Conservation (phyloP, 2,113 vertebrate species). For the Ceratotherium simum region DNA sequence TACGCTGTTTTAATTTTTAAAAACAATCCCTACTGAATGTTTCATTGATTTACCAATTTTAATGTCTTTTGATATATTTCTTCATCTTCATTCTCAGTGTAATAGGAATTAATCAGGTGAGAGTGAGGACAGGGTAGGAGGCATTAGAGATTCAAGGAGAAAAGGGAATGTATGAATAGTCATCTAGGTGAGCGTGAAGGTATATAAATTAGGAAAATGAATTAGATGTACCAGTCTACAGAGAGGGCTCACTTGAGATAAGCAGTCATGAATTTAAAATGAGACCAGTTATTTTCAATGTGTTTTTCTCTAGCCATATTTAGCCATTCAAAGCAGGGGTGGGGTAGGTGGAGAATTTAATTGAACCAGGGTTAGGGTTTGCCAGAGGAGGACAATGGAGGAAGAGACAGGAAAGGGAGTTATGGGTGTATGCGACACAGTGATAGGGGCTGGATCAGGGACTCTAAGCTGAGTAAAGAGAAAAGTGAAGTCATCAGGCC, state of each 20-base stretch:
- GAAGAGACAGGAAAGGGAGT: neutral
- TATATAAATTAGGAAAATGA: neutral
- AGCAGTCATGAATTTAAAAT: neutral
- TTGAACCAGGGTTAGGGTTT: neutral
- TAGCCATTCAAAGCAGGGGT: neutral
- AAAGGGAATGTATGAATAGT: neutral
- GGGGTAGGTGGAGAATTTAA: neutral
- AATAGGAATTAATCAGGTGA: neutral
- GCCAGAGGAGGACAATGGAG: neutral
- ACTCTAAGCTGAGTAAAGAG: neutral
- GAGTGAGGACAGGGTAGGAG: neutral
- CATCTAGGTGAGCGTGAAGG: neutral
- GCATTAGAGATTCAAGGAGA: neutral
- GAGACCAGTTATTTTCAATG: neutral
- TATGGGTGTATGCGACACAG: accelerated
- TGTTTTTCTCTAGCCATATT: neutral
- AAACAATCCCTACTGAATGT: neutral
- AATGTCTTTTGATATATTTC: neutral
- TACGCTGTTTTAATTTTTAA: neutral
- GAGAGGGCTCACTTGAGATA: neutral
- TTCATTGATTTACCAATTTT: neutral
- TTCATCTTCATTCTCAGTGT: neutral
- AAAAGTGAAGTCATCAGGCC: neutral
- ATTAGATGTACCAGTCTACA: neutral
- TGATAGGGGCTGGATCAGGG: accelerated